Evolutionary conservation across 1,140 invertebrate species (phyloP).

Genomic region (Medauroidea extradentata): DNA sequence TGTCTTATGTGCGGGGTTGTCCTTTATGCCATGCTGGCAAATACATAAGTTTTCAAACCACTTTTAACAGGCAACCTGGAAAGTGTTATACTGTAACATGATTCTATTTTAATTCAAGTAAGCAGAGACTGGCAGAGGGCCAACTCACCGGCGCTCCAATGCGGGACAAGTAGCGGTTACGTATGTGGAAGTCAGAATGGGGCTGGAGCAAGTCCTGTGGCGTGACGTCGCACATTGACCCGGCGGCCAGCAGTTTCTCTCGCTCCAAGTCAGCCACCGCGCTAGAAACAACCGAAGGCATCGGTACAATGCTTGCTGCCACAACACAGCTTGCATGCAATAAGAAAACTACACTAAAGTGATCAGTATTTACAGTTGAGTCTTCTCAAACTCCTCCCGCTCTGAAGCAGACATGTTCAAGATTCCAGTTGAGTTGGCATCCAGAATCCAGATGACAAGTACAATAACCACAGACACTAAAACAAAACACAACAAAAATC

Average conservation of each 20-base stretch:
- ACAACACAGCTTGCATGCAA: no score
- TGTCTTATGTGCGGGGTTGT: no score
- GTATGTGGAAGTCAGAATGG: constrained; percentile 56
- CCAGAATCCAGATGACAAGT: constrained; percentile 69
- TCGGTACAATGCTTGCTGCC: background rate
- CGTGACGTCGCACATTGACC: constrained; percentile 47
- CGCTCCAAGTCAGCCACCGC: constrained; percentile 47
- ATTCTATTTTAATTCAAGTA: no score
- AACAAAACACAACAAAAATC: constrained; percentile 35
- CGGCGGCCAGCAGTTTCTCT: constrained; percentile 48
- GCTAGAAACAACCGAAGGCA: constrained; percentile 28
- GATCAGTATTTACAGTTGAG: constrained; percentile 39
- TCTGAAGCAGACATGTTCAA: constrained; percentile 74
- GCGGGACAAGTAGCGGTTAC: constrained; percentile 57
- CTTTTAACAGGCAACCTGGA: no score
- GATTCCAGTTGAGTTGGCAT: constrained; percentile 61
- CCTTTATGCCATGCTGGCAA: no score
- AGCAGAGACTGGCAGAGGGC: no score
- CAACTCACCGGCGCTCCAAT: constrained; percentile 55
- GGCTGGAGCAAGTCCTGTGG: constrained; percentile 50
- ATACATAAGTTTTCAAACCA: no score
- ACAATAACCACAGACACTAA: constrained; percentile 70
- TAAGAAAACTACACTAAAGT: background rate
- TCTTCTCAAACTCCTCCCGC: constrained; percentile 51
- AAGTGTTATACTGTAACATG: no score